Base-by-base conservation (phyloP, 1,140 invertebrate genomes). In the Drosophila nebulosa region DNA sequence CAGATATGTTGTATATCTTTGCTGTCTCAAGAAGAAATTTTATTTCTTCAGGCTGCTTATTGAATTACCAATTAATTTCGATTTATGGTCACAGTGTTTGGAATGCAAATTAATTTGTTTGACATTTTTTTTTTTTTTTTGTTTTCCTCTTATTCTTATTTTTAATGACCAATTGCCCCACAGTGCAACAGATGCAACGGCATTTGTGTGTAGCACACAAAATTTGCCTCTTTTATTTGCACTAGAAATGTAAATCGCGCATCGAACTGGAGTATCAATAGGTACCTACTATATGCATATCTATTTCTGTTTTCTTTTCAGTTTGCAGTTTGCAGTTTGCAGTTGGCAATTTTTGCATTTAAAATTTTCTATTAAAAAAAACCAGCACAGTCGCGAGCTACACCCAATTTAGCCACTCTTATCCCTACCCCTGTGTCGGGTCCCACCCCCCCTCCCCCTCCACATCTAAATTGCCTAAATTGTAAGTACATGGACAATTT, bases 251-350 rank as follows among this genome's bases (percentile, higher is more conserved):
- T 67, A 86, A 85, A 85, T 85, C 61, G 32, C 18, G 39, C 21
- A 72, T 68, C 73, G 24, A 70, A 77, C 53, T 74, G 24, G 68
- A 78, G 69, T 85, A 71, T 71, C 81, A 56, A 63, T 75, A 84
- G 68, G 55, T 79, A 64, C 56, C 22, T 50, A 62, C 14, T 46
- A 21, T 46, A 21, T 46, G 39, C 39, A 46, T 46, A 66, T 57
- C 32, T 24, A 53, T 53, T 69, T 42, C 18, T 36, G 27, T 64
- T 30, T 60, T 62, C 26, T 62, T 30, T 63, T 65, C 27, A 30
- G 74, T n/a, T n/a, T n/a, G n/a, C n/a, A n/a, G n/a, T n/a, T n/a
- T n/a, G n/a, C n/a, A n/a, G n/a, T n/a, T n/a, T n/a, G n/a, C n/a
- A n/a, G n/a, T n/a, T n/a, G n/a, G n/a, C n/a, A n/a, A n/a, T n/a